Percentiles rank a stretch among this genome's conserved stretches.
These are phyloP conservation scores for Strongylocentrotus purpuratus DNA, from an alignment of 35 echinoderm and acorn worm species.

Conservation along the genomic window DNA sequence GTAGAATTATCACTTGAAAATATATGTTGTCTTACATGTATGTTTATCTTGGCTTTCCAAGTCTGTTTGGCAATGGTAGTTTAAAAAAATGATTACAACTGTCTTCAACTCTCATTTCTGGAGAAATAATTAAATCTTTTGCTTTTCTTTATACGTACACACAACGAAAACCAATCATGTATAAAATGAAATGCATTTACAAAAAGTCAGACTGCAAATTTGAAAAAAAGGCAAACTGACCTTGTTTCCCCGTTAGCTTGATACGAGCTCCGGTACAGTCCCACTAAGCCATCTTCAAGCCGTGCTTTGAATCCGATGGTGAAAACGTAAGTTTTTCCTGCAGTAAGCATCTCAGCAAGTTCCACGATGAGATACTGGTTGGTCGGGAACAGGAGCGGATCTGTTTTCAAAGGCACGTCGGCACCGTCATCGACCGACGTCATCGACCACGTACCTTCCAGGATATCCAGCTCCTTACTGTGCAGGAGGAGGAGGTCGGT, in stretches of 20 bases:
- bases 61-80: no score
- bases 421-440: background rate
- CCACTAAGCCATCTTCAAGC: slow-evolving; percentile 54
- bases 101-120: no score
- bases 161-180: no score
- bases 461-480: slow-evolving; percentile 73
- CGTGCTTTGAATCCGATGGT: slow-evolving; percentile 59
- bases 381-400: slow-evolving; percentile 25
- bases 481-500: slow-evolving; percentile 80
- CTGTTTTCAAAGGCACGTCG: slow-evolving; percentile 35
- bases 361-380: slow-evolving; percentile 75
- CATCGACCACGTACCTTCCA: background rate
- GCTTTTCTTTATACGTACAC: no score
- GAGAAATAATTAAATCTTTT: no score
- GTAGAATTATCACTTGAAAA: no score
- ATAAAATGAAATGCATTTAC: no score
- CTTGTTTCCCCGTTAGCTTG: background rate
- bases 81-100: no score
- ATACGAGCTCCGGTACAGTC: slow-evolving; percentile 82
- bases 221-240: background rate
- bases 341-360: slow-evolving; percentile 45
- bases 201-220: no score
- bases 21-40: no score
- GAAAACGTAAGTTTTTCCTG: slow-evolving; percentile 49
- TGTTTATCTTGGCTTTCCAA: no score